Base-by-base conservation (phyloP, 1,140 invertebrate genomes). In the Sminthurinus signatus region DNA sequence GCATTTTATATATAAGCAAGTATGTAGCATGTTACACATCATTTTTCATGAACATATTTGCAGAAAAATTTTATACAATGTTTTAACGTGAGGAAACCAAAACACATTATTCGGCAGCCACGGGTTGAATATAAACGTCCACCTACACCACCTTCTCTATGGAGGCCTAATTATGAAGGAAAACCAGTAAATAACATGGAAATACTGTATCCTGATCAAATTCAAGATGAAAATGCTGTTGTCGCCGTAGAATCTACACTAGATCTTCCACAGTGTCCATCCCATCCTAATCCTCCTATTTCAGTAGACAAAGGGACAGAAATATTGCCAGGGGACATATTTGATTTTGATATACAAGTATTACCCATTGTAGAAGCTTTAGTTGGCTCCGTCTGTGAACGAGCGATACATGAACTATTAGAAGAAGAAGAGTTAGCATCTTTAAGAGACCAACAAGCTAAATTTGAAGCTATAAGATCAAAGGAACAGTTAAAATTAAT, bases 1-100 rank as follows among this genome's bases (percentile, higher is more conserved):
- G n/a, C n/a, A n/a, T n/a, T n/a, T n/a, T n/a, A n/a, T n/a, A n/a
- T n/a, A n/a, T n/a, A n/a, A n/a, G n/a, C n/a, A n/a, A n/a, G n/a
- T n/a, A n/a, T n/a, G n/a, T n/a, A n/a, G n/a, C n/a, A n/a, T n/a
- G n/a, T n/a, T n/a, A n/a, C n/a, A n/a, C n/a, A n/a, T n/a, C n/a
- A n/a, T n/a, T n/a, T n/a, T n/a, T n/a, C n/a, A n/a, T n/a, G n/a
- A n/a, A n/a, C n/a, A 39, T 10, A 39, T 5, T 48, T 14, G 46
- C 29, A 56, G 31, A 56, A 56, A 56, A 12, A 15, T 42, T 56
- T 56, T 23, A 56, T 56, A 4, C 2, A 56, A 36, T 56, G 36
- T 56, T 56, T 56, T 31, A 56, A 56, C 23, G 54, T 56, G 2
- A 12, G 54, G 23, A 56, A 56, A 42, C 54, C 54, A 8, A 56